phyloP scores from a whole-genome alignment of 1,140 invertebrate genomes.

The Charaxes varanes region DNA sequence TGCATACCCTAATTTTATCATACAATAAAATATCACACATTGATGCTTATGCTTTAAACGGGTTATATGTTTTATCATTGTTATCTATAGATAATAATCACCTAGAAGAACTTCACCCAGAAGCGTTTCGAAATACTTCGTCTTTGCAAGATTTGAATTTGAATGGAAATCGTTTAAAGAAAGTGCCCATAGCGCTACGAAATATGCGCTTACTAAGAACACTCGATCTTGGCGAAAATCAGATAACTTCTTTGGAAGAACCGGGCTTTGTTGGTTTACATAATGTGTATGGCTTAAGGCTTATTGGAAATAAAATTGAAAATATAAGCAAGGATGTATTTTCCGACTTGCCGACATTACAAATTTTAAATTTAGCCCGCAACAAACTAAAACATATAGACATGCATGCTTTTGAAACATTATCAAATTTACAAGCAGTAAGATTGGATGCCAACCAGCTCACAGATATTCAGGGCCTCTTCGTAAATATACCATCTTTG shows the following conservation, averaged over 20 bases:
- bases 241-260: slow-evolving; percentile 83
- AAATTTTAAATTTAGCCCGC: slow-evolving; percentile 91
- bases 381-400: slow-evolving; percentile 89
- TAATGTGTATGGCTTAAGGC: slow-evolving; percentile 84
- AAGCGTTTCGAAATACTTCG: slow-evolving; percentile 88
- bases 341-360: slow-evolving; percentile 85
- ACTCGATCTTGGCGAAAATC: slow-evolving; percentile 90
- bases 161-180: slow-evolving; percentile 86
- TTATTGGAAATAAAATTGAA: slow-evolving; percentile 91
- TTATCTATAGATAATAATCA: slow-evolving; percentile 88
- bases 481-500: slow-evolving; percentile 86
- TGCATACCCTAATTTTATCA: slow-evolving; percentile 86
- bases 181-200: slow-evolving; percentile 85
- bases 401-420: slow-evolving; percentile 86
- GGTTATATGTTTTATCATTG: slow-evolving; percentile 84
- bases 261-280: slow-evolving; percentile 88
- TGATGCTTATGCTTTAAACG: slow-evolving; percentile 85
- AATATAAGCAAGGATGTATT: slow-evolving; percentile 89
- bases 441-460: slow-evolving; percentile 90
- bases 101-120: slow-evolving; percentile 83
- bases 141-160: slow-evolving; percentile 90
- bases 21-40: slow-evolving; percentile 86
- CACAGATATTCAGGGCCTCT: slow-evolving; percentile 88
- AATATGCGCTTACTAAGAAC: slow-evolving; percentile 84
- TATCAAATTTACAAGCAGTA: slow-evolving; percentile 88